Evolutionary conservation across 1,140 invertebrate species (phyloP).

Genomic region (Rhynchophorus ferrugineus): DNA sequence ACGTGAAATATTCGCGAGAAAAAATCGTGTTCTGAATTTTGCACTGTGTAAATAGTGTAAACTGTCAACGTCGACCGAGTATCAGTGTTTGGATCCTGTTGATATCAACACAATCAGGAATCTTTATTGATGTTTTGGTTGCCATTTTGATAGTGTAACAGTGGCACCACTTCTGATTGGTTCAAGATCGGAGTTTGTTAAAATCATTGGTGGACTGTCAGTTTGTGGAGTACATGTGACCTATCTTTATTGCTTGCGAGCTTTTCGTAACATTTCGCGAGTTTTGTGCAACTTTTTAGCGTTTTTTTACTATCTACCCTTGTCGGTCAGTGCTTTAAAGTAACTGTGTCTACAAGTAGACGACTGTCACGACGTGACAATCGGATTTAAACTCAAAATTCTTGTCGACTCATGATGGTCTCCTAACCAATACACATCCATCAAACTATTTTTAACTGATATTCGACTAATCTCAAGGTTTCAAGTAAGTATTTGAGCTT

Average conservation of each 20-base stretch:
- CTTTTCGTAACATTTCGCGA: conserved; percentile 10
- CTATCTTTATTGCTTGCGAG: conserved; percentile 8
- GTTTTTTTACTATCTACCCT: conserved; percentile 1
- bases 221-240: conserved; percentile 22
- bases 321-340: background rate
- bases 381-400: background rate
- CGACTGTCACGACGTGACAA: conserved; percentile 2
- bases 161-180: conserved; percentile 9
- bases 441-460: conserved; percentile 21
- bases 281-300: conserved; percentile 4
- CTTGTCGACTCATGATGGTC: conserved; percentile 23
- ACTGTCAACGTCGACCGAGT: background rate
- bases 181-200: background rate
- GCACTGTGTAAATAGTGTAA: too few relatives aligned
- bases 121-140: conserved; percentile 20
- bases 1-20: conserved; percentile 2
- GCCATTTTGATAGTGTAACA: conserved; percentile 20
- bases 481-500: conserved; percentile 18
- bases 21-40: background rate
- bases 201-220: conserved; percentile 14
- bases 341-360: background rate
- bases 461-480: conserved; percentile 23
- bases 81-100: background rate
- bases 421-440: conserved; percentile 15
- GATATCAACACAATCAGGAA: background rate